Conservation (phyloP, 2,888 invertebrate genomes). For the Melanophora roralis region DNA sequence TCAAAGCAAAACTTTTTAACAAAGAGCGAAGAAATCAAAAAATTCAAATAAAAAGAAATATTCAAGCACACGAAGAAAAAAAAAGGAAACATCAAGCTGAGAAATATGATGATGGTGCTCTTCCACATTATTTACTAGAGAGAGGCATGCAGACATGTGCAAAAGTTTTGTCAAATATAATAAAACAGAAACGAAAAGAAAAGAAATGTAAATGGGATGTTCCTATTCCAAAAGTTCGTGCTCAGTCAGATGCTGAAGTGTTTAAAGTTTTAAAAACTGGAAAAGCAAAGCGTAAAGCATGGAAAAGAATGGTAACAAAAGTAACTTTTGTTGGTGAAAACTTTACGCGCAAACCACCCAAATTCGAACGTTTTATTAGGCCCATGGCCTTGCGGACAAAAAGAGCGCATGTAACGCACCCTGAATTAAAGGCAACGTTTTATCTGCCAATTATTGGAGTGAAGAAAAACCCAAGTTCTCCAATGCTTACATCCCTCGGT, state of each 20-base stretch:
- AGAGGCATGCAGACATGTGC: slow-evolving; percentile 95
- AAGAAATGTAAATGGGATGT: slow-evolving; percentile 99
- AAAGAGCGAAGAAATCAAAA: slow-evolving; percentile 98
- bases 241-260: slow-evolving; percentile 97
- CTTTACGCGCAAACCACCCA: slow-evolving; percentile 99
- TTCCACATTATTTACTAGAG: slow-evolving; percentile 98
- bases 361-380: slow-evolving; percentile 98
- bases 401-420: slow-evolving; percentile 99
- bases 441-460: slow-evolving; percentile 98
- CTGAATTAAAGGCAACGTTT: slow-evolving; percentile 98
- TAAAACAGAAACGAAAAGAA: slow-evolving; percentile 99
- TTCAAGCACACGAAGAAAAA: slow-evolving; percentile 97
- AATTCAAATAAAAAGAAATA: slow-evolving; percentile 99
- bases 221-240: slow-evolving; percentile 98
- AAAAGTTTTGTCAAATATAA: slow-evolving; percentile 98
- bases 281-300: slow-evolving; percentile 95
- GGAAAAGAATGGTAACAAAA: slow-evolving; percentile 99
- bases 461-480: slow-evolving; percentile 98
- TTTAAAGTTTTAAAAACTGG: slow-evolving; percentile 95
- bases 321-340: slow-evolving; percentile 98
- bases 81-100: slow-evolving; percentile 91
- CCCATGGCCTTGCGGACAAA: slow-evolving; percentile 98
- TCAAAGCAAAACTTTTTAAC: slow-evolving; percentile 98
- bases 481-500: slow-evolving; percentile 97
- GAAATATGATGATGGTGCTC: slow-evolving; percentile 91